These are phyloP conservation scores for Antheraea mylitta DNA, from an alignment of 1,140 invertebrate species.

Conservation along the genomic window DNA sequence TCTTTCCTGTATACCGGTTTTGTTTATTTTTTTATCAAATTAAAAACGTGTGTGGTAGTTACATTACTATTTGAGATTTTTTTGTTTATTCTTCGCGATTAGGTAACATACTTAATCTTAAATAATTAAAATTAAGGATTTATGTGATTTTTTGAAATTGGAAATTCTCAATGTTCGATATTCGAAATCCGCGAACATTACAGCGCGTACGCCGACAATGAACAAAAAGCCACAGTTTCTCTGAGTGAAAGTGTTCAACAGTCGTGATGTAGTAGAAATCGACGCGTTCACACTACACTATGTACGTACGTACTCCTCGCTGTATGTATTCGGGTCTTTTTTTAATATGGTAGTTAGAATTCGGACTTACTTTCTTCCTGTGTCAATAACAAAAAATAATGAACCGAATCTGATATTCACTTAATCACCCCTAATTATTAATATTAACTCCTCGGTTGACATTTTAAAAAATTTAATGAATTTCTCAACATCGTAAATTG, in stretches of 20 bases:
- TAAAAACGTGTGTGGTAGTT: not conserved
- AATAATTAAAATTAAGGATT: no score
- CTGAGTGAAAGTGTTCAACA: slow-evolving; percentile 65
- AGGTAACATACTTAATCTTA: not conserved
- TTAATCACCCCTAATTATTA: no score
- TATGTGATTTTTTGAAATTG: slow-evolving; percentile 11
- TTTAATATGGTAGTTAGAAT: not conserved
- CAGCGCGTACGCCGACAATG: slow-evolving; percentile 45
- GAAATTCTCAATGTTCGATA: slow-evolving; percentile 30
- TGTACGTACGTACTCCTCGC: not conserved
- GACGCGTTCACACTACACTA: slow-evolving; percentile 34
- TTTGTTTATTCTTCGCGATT: not conserved
- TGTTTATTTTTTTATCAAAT: not conserved
- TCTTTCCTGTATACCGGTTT: not conserved
- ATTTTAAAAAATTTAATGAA: no score
- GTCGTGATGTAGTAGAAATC: slow-evolving; percentile 64
- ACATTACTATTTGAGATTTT: not conserved
- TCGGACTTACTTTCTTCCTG: slow-evolving; percentile 3
- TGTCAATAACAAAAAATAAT: not conserved
- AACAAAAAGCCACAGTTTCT: slow-evolving; percentile 67
- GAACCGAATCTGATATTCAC: no score
- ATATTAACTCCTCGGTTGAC: no score
- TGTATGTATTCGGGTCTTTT: slow-evolving; percentile 24
- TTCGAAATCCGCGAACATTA: slow-evolving; percentile 44
- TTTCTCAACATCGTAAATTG: no score